These are phyloP conservation scores for Drosophila elegans DNA, from an alignment of 1,140 invertebrate genomes.

Conservation along the genomic window DNA sequence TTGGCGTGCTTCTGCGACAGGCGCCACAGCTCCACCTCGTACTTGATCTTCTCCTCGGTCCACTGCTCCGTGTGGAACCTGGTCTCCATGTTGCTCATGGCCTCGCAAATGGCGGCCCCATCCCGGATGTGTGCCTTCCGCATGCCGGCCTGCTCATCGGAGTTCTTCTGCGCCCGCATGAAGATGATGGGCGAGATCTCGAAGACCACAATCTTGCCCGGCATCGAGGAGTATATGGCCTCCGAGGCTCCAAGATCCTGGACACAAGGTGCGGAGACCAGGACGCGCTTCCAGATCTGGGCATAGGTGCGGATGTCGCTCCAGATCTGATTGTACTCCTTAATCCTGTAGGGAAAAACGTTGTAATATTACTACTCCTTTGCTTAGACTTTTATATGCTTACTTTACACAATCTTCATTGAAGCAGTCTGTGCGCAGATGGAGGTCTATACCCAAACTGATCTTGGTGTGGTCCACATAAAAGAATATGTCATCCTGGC, in stretches of 20 bases:
- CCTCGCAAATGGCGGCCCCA: constrained; percentile 96
- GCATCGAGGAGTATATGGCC: constrained; percentile 89
- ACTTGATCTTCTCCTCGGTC: constrained; percentile 89
- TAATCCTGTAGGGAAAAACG: constrained; percentile 86
- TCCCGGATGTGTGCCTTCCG: constrained; percentile 92
- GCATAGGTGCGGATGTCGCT: constrained; percentile 89
- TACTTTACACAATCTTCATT: constrained; percentile 89
- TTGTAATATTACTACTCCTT: no score
- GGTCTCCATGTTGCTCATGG: constrained; percentile 94
- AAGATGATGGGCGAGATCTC: constrained; percentile 91
- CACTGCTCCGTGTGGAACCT: constrained; percentile 85
- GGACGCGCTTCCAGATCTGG: constrained; percentile 88
- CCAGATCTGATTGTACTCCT: constrained; percentile 90
- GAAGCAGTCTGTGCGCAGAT: constrained; percentile 86
- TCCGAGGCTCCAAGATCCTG: constrained; percentile 91
- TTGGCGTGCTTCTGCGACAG: constrained; percentile 89
- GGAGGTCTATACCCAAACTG: constrained; percentile 85
- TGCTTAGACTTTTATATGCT: constrained; percentile 32
- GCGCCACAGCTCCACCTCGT: constrained; percentile 88
- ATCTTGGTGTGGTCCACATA: constrained; percentile 88
- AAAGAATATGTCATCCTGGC: constrained; percentile 87
- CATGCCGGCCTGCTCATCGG: constrained; percentile 94
- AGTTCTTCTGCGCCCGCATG: constrained; percentile 94
- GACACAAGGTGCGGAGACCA: constrained; percentile 90
- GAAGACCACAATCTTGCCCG: constrained; percentile 86